Base-by-base conservation (phyloP, 2,888 invertebrate genomes). In the Amphimallon solstitiale region DNA sequence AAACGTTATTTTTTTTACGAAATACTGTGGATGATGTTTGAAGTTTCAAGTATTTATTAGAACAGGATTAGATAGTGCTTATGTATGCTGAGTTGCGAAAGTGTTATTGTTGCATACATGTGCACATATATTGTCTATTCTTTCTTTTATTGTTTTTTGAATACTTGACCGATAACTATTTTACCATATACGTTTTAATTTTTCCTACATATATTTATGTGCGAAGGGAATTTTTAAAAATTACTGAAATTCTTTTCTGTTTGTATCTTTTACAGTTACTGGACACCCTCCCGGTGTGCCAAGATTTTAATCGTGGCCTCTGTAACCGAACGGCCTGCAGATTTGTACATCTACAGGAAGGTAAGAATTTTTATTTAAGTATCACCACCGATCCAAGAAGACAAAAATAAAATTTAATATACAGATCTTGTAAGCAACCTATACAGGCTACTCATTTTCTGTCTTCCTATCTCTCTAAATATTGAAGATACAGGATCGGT, bases 211-310 rank as follows among this genome's bases (percentile, higher is more conserved):
- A 29, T 29, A 23, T 56, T 61, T 40, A 14, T 38, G 14, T 34
- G 21, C 14, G 37, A 40, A 63, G 7, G 21, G 5, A 14, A 29
- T 23, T 40, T 12, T 14, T 52, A 19, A 54, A 40, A 38, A 38
- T 15, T 9, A 35, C 34, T 59, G 21, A 54, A 43, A 59, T 59
- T 7, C 7, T 15, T 5, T 59, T 59, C 43, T 59, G 56, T 59
- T 60, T 61, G 29, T 43, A 37, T 54, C 14, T 61, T 82, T 92
- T 93, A 81, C 93, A 97, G 97, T 97, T 96, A 94, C 97, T 95
- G 96, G 97, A 95, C 96, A 97, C 94, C 95, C 96, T 95, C 95
- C 97, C 92, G 94, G 96, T 95, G 92, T 97, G 94, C 97, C 96
- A 94, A 94, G 97, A 95, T 97, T 97, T 96, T 97, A 97, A 95